Evolutionary conservation across 2,888 invertebrate genomes (phyloP), one percentile per base, ranked within the genome.

Genomic region (Papilio demoleus): DNA sequence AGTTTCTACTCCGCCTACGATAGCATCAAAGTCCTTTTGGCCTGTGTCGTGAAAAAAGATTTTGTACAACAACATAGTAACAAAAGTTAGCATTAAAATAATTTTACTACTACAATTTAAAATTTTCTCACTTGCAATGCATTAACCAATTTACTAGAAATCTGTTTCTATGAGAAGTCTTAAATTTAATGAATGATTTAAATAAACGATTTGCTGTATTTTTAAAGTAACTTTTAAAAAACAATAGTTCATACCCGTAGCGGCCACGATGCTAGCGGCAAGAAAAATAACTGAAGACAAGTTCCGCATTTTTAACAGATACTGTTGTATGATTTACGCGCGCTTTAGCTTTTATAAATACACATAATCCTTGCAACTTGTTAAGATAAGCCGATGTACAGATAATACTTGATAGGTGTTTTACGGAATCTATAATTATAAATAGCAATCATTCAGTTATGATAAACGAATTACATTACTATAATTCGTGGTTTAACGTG

Each of bases 1-100:
- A 6, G 31, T 31, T 31, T 3, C 6, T 31, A 6, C 3, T 31
- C 31, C 31, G 31, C 31, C 31, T 4, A 31, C 31, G 6, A 31
- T 31, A 38, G 9, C 71, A 71, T 17, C 61, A 42, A 5, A 61
- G 50, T 53, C 62, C 61, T 47, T 31, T 59, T 36, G 68, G 65
- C 36, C 50, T 50, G 50, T 24, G 27, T 8, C 66, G 72, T 75
- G 27, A 42, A 22, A 2, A 47, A 50, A 6, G 6, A 45, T 45
- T 19, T 12, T 11, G 1, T 8, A n/a, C 4, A 50, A n/a, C n/a
- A 12, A 24, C 47, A n/a, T 27, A 27, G 0, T 6, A 12, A 4
- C 19, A 19, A 45, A 19, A 9, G 2, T n/a, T n/a, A n/a, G n/a
- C n/a, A n/a, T n/a, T n/a, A n/a, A n/a, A n/a, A n/a, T n/a, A n/a